Evolutionary conservation across 2,797 vertebrate species (phyloP).

Genomic region (Xiphophorus birchmanni): DNA sequence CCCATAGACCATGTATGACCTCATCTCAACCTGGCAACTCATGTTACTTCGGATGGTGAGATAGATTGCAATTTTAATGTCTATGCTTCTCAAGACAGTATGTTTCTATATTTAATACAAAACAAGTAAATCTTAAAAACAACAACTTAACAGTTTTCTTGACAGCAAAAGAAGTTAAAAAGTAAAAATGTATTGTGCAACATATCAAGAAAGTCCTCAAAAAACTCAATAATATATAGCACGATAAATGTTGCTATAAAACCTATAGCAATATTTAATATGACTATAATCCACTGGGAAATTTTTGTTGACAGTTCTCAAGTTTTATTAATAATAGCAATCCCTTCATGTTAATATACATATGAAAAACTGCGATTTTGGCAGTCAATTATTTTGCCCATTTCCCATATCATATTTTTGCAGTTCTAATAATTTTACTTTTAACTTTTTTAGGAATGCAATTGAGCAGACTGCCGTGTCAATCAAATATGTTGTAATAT

Average conservation of each 20-base stretch:
- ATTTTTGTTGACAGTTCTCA: neutral
- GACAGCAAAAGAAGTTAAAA: neutral
- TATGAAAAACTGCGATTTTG: neutral
- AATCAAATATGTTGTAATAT: neutral
- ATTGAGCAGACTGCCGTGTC: neutral
- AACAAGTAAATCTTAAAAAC: neutral
- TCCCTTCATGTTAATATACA: neutral
- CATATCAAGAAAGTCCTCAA: neutral
- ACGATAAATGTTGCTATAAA: neutral
- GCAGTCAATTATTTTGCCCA: neutral
- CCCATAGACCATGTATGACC: conserved; percentile 64
- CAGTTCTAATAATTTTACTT: neutral
- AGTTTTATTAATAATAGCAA: neutral
- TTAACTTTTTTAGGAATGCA: neutral
- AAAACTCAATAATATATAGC: neutral
- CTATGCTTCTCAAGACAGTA: conserved; percentile 16
- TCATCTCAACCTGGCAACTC: conserved; percentile 71
- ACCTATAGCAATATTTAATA: neutral
- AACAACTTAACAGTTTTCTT: neutral
- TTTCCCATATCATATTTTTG: neutral
- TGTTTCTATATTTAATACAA: conserved; percentile 14
- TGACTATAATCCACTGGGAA: neutral
- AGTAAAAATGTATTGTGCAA: neutral
- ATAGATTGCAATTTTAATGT: conserved; percentile 40
- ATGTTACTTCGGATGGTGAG: conserved; percentile 45